Conservation (phyloP, 2,888 invertebrate genomes). For the Willowsia nigromaculata region DNA sequence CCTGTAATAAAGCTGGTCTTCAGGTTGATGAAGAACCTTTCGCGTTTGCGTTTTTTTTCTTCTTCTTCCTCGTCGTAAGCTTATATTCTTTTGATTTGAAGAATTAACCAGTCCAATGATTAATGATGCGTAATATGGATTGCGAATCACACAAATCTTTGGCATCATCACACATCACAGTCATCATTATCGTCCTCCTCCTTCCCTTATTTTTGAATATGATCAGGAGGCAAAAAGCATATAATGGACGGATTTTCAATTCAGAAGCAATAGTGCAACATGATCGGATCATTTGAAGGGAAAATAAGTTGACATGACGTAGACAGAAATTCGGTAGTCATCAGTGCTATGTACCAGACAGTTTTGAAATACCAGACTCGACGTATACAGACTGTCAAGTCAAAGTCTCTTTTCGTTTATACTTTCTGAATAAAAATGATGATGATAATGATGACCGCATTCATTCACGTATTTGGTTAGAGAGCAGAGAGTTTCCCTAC, state of each 20-base stretch:
- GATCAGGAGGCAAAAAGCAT: background rate
- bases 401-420: background rate
- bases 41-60: background rate
- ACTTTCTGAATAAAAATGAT: background rate
- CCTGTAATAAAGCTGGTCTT: constrained; percentile 35
- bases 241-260: background rate
- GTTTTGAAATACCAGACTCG: background rate
- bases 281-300: constrained; percentile 9
- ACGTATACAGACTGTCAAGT: constrained; percentile 27
- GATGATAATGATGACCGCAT: constrained; percentile 34
- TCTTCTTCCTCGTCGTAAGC: background rate
- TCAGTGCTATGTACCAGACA: background rate
- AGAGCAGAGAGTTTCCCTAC: no score
- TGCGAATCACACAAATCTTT: constrained; percentile 20
- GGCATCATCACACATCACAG: constrained; percentile 12
- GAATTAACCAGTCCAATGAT: constrained; percentile 59
- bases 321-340: constrained; percentile 26
- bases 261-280: constrained; percentile 7
- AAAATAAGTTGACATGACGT: constrained; percentile 47
- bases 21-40: constrained; percentile 17
- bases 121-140: constrained; percentile 62
- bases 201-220: background rate
- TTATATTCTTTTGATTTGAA: constrained; percentile 46
- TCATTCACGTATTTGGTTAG: constrained; percentile 46
- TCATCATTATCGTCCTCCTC: background rate